Evolutionary conservation across 2,797 vertebrate genomes (phyloP).

Genomic region (Lutjanus argentimaculatus): DNA sequence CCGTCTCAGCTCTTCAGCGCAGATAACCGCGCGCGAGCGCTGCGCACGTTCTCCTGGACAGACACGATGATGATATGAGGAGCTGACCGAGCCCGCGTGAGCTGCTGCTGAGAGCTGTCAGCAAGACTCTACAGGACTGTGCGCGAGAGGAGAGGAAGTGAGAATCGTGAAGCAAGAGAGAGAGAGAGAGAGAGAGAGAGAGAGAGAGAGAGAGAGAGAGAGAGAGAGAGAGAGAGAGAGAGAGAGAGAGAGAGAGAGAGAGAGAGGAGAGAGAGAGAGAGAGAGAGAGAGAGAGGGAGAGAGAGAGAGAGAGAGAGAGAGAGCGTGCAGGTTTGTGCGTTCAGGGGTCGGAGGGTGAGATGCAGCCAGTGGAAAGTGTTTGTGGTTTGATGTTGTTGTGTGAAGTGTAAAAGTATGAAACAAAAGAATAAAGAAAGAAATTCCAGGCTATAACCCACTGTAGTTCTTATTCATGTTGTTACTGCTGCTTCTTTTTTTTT

Average conservation of each 20-base stretch:
- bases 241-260: conserved; percentile 7
- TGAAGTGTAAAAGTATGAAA: background rate
- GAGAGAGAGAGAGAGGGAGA: conserved; percentile 7
- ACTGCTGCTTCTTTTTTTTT: background rate
- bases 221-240: conserved; percentile 13
- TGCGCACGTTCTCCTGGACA: conserved; percentile 29
- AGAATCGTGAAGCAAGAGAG: background rate
- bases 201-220: conserved; percentile 23
- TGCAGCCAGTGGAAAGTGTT: conserved; percentile 36
- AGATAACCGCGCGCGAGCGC: conserved; percentile 17
- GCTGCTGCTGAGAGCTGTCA: conserved; percentile 43
- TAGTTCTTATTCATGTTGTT: no score
- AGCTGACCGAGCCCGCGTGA: conserved; percentile 22
- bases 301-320: conserved; percentile 25
- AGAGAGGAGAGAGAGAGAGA: background rate
- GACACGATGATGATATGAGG: background rate
- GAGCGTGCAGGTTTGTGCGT: background rate
- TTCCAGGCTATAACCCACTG: background rate
- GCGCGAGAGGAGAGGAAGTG: conserved; percentile 20
- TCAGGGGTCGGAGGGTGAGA: conserved; percentile 11
- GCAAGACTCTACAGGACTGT: conserved; percentile 4
- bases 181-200: background rate
- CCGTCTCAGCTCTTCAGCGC: background rate
- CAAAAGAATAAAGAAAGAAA: background rate
- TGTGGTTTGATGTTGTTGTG: conserved; percentile 6